A percentile compares a stretch with the other conserved stretches of the same genome.
Conservation (phyloP, 2,888 invertebrate species). For the Meiosimyza platycephala region DNA sequence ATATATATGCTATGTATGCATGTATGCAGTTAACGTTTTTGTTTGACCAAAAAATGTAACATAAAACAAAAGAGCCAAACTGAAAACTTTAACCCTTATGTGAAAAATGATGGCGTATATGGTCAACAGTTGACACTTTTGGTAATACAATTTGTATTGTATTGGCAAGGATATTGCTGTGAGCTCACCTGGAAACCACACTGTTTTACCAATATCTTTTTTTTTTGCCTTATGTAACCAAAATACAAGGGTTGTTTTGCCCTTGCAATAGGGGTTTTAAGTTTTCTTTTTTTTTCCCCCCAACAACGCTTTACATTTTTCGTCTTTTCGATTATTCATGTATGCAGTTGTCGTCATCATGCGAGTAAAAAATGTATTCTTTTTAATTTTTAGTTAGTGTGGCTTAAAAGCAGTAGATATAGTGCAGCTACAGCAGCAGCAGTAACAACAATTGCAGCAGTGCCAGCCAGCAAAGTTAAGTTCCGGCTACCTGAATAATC, state of each 20-base stretch:
- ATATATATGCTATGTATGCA: too few relatives aligned
- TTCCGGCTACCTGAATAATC: conserved; percentile 15
- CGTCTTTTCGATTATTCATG: not conserved
- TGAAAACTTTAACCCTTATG: too few relatives aligned
- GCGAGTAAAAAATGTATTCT: conserved; percentile 1
- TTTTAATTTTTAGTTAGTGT: conserved; percentile 28
- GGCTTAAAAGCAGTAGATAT: not conserved
- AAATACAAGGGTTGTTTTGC: conserved; percentile 20
- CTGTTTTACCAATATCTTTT: not conserved
- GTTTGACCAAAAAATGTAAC: too few relatives aligned
- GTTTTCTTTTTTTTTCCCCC: too few relatives aligned
- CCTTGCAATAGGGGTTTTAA: not conserved
- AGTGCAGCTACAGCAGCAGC: conserved; percentile 6
- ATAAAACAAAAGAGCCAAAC: too few relatives aligned
- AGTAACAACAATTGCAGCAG: not conserved
- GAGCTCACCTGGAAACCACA: too few relatives aligned
- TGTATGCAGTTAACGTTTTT: too few relatives aligned
- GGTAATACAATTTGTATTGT: too few relatives aligned
- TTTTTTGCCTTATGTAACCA: conserved; percentile 26
- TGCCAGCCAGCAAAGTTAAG: not conserved
- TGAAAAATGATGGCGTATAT: too few relatives aligned
- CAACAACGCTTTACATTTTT: too few relatives aligned
- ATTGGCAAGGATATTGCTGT: too few relatives aligned
- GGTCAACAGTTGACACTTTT: too few relatives aligned
- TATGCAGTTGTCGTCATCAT: not conserved